Evolutionary conservation across 2,113 vertebrate genomes (phyloP).

Genomic region (Morone chrysops): DNA sequence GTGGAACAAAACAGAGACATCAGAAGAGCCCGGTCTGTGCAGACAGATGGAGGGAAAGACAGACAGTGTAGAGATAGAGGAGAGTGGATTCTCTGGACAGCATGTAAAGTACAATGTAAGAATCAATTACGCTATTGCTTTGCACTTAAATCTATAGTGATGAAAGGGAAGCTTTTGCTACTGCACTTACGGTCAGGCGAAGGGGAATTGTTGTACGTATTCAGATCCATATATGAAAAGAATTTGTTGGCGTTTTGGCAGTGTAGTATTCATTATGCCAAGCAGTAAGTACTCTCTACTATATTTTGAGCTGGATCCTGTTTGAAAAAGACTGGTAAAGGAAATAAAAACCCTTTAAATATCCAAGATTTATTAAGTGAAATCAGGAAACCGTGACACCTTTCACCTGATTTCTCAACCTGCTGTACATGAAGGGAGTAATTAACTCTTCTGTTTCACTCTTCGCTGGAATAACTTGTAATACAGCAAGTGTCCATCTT

Average conservation of each 20-base stretch:
- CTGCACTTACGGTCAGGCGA: not conserved
- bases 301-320: not conserved
- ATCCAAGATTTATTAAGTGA: not conserved
- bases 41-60: conserved; percentile 53
- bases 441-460: not conserved
- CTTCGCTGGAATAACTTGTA: not conserved
- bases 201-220: not conserved
- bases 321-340: not conserved
- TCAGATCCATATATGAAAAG: not conserved
- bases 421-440: not conserved
- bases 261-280: not conserved
- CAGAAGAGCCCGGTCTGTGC: conserved; percentile 56
- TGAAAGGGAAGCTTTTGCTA: not conserved
- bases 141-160: conserved; percentile 3
- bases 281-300: not conserved
- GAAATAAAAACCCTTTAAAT: not conserved
- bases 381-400: not conserved
- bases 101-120: conserved; percentile 50
- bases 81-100: conserved; percentile 29
- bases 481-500: not conserved
- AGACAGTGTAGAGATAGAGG: conserved; percentile 27
- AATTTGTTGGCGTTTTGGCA: not conserved
- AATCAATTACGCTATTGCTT: conserved; percentile 59
- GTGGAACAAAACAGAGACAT: conserved; percentile 70
- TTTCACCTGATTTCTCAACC: not conserved